Base-by-base conservation (phyloP, 1,140 invertebrate species). In the Drosophila kikkawai region DNA sequence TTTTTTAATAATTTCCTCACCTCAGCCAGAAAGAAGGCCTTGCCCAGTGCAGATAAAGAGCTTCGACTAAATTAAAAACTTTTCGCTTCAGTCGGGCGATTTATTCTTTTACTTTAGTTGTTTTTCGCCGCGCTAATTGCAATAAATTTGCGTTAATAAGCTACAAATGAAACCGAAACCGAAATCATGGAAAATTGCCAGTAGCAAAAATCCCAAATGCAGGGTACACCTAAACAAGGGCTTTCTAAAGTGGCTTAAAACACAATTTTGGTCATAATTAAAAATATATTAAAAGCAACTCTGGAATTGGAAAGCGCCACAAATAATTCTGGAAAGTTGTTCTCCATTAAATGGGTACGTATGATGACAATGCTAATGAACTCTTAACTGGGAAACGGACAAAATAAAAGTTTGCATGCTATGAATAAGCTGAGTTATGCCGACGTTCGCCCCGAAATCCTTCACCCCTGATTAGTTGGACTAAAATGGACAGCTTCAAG, bases 131-230 rank as follows among this genome's bases (percentile, higher is more conserved):
- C 66, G 59, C 75, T 85, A 88, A 88, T 88, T 88, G 85, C 58
- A 76, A 90, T 84, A 82, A 81, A 88, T 88, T 88, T 85, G 67
- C 84, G 84, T 82, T 81, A 79, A 90, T 90, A 85, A 85, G 75
- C 70, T 73, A 67, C 75, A 77, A 78, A 60, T 61, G 64, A 81
- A 51, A 59, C 64, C 53, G 64, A 77, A 48, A 41, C 34, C 32
- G 42, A 56, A 69, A 45, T 47, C 26, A 39, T 42, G 73, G 78
- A 68, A 73, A 75, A 75, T 66, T 88, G 73, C 77, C 80, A 87
- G 75, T 53, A 68, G 79, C 70, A 42, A 17, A 19, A 17, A 19
- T n/a, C 12, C 75, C 79, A 76, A 76, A 58, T 79, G 42, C 51
- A 53, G 45, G 57, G 41, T 29, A 45, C 7, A 37, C 11, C 32